These are phyloP conservation scores for Spilosoma lubricipeda DNA, from an alignment of 2,888 invertebrate species.

Conservation along the genomic window DNA sequence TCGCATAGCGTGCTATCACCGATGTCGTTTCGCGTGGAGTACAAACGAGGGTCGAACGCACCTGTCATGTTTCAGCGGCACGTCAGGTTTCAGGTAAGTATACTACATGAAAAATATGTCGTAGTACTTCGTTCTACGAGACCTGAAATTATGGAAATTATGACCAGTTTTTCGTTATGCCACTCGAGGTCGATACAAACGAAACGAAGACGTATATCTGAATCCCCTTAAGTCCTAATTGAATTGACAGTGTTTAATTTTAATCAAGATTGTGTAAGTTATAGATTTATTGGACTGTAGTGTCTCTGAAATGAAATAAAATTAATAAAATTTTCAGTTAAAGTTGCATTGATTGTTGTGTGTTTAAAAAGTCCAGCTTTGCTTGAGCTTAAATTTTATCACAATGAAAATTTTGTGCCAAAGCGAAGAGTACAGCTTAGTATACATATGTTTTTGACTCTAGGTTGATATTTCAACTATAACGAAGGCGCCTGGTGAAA, in stretches of 20 bases:
- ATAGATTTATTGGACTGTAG: background rate
- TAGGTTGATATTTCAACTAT: constrained; percentile 93
- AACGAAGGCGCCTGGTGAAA: constrained; percentile 91
- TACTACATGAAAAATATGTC: background rate
- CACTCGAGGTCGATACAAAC: background rate
- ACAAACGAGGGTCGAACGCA: constrained; percentile 97
- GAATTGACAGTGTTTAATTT: too few relatives aligned
- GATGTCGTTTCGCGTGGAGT: constrained; percentile 99
- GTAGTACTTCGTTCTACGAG: too few relatives aligned
- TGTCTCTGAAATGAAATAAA: too few relatives aligned
- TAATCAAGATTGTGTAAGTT: too few relatives aligned
- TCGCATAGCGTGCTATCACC: constrained; percentile 99
- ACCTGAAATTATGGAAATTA: background rate
- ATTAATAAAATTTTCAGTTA: too few relatives aligned
- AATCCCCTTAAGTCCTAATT: too few relatives aligned
- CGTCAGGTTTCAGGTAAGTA: constrained; percentile 93
- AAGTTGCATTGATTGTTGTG: too few relatives aligned
- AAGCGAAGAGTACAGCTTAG: too few relatives aligned
- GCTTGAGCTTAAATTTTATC: too few relatives aligned
- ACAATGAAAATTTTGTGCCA: too few relatives aligned
- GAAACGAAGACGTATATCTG: too few relatives aligned
- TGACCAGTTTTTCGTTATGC: background rate
- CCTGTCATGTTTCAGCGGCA: constrained; percentile 99
- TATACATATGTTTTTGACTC: constrained; percentile 35
- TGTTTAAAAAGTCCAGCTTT: too few relatives aligned